These are phyloP conservation scores for Chelonus formosanus DNA, from an alignment of 2,888 invertebrate species.

Conservation along the genomic window DNA sequence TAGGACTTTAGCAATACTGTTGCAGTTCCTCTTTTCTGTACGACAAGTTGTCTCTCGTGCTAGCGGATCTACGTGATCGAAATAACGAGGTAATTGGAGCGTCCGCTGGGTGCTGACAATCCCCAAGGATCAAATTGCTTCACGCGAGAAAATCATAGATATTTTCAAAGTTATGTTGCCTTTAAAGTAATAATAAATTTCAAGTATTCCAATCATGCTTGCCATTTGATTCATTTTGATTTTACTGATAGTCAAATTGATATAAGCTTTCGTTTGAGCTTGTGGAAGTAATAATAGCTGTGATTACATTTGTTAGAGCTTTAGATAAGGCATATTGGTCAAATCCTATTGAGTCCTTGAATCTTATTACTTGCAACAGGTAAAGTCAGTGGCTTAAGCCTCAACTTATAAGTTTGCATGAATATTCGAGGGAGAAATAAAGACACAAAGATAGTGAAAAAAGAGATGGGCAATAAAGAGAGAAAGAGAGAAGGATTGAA, in stretches of 20 bases:
- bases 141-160: neutral
- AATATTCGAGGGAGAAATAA: neutral
- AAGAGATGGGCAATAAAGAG: conserved; percentile 5
- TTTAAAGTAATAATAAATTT: too few relatives aligned
- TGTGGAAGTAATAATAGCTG: too few relatives aligned
- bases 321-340: neutral
- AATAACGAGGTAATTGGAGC: conserved; percentile 41
- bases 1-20: conserved; percentile 45
- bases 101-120: conserved; percentile 14
- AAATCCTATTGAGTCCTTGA: neutral
- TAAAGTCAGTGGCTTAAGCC: conserved; percentile 30
- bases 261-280: too few relatives aligned
- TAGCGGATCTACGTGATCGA: conserved; percentile 42
- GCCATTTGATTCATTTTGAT: too few relatives aligned
- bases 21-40: conserved; percentile 31
- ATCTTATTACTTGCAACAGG: conserved; percentile 43
- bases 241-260: neutral
- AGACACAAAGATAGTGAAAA: conserved; percentile 8
- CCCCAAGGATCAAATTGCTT: conserved; percentile 12
- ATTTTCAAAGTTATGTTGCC: neutral
- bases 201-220: too few relatives aligned
- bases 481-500: conserved; percentile 1
- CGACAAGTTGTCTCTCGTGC: conserved; percentile 26
- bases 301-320: too few relatives aligned
- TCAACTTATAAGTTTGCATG: neutral